Evolutionary conservation across 1,140 invertebrate genomes (phyloP).

Genomic region (Tetramorium simillimum): DNA sequence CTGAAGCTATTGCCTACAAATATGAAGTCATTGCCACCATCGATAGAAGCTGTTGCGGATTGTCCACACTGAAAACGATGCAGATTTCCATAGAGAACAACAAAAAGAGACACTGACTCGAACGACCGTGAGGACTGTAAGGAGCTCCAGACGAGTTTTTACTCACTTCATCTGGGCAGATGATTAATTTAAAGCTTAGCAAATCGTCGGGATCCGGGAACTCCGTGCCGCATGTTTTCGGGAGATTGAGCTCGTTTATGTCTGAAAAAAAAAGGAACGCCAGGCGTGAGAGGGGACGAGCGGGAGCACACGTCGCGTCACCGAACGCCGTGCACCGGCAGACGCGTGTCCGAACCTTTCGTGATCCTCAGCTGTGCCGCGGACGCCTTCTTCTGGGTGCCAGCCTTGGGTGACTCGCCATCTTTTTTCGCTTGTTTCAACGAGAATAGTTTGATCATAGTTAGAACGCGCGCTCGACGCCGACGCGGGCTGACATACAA

Average conservation of each 20-base stretch:
- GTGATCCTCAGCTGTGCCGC: slow-evolving; percentile 98
- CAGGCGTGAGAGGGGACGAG: neutral
- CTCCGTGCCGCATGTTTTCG: slow-evolving; percentile 98
- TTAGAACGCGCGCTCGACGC: slow-evolving; percentile 71
- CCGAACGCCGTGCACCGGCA: no score
- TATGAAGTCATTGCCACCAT: neutral
- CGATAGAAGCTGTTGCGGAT: neutral
- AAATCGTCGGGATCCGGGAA: slow-evolving; percentile 99
- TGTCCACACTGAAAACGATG: neutral
- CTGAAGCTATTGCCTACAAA: neutral
- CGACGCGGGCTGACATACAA: slow-evolving; percentile 56
- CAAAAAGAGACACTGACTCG: neutral
- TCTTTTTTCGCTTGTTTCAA: slow-evolving; percentile 99
- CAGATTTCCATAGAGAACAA: neutral
- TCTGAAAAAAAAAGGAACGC: slow-evolving; percentile 89
- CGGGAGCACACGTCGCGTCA: neutral
- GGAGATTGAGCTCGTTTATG: slow-evolving; percentile 98
- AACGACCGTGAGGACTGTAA: neutral
- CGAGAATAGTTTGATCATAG: slow-evolving; percentile 99
- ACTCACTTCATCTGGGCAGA: slow-evolving; percentile 96
- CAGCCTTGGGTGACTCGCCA: slow-evolving; percentile 92
- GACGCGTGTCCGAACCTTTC: slow-evolving; percentile 90
- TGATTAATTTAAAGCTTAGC: slow-evolving; percentile 97
- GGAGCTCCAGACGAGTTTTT: neutral
- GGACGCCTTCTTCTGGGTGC: slow-evolving; percentile 95